phyloP scores from a whole-genome alignment of 2,797 vertebrate species.

The Capromys pilorides region DNA sequence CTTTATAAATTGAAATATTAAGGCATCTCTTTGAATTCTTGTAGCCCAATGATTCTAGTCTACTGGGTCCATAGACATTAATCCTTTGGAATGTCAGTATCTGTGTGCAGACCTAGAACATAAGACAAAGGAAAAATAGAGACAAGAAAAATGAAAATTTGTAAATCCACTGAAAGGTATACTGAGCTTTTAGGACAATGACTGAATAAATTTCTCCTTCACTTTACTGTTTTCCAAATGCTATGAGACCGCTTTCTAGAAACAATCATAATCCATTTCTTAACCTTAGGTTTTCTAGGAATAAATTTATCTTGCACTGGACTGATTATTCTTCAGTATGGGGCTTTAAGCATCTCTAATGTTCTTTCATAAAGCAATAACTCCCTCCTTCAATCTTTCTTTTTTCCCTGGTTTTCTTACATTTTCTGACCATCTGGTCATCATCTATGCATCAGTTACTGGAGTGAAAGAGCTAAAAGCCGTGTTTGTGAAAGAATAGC shows the following conservation, averaged over 20 bases:
- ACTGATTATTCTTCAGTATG: background rate
- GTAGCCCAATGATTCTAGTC: background rate
- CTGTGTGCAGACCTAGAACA: background rate
- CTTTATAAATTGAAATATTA: conserved; percentile 55
- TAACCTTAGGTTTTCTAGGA: background rate
- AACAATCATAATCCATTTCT: background rate
- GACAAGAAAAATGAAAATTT: conserved; percentile 4
- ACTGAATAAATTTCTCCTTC: conserved; percentile 19
- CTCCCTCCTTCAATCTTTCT: background rate
- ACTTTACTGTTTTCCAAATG: conserved; percentile 54
- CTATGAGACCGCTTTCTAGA: background rate
- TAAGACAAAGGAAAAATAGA: conserved; percentile 26
- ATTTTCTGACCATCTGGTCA: conserved; percentile 27
- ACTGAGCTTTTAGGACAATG: background rate
- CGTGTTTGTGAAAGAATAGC: background rate
- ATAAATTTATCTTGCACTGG: background rate
- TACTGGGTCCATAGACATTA: conserved; percentile 6
- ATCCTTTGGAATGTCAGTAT: conserved; percentile 34
- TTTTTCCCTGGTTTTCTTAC: background rate
- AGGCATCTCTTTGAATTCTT: background rate
- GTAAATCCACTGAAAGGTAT: background rate
- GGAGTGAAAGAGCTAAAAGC: conserved; percentile 21
- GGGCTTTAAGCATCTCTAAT: background rate
- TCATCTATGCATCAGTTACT: background rate
- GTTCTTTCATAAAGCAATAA: background rate